A percentile compares a stretch with the other conserved stretches of the same genome.
Conservation (phyloP, 2,113 vertebrate genomes). For the Argyrosomus japonicus region DNA sequence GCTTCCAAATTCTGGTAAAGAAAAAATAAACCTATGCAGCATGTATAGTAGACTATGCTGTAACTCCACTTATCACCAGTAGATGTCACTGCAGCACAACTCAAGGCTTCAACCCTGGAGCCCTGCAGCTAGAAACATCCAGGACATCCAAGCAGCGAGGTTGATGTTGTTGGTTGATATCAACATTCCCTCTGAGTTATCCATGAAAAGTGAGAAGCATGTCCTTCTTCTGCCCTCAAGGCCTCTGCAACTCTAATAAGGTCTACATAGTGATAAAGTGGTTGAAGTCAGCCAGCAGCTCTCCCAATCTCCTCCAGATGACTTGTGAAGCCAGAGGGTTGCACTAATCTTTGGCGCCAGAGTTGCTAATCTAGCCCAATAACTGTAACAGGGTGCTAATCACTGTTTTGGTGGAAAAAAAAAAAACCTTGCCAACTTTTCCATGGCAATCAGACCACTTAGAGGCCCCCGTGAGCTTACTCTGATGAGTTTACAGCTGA, state of each 20-base stretch:
- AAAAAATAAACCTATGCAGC: background rate
- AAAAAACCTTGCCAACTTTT: constrained; percentile 40
- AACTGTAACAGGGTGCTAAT: constrained; percentile 65
- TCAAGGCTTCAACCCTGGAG: background rate
- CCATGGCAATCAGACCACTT: constrained; percentile 65
- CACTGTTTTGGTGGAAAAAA: constrained; percentile 49
- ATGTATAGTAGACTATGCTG: background rate
- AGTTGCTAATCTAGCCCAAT: constrained; percentile 60
- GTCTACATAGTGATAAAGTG: constrained; percentile 4
- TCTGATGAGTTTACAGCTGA: constrained; percentile 60
- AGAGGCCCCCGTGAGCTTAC: constrained; percentile 39
- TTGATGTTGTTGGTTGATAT: constrained; percentile 13
- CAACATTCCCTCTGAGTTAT: constrained; percentile 19
- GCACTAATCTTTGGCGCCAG: constrained; percentile 58
- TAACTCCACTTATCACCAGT: constrained; percentile 36
- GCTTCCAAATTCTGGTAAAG: background rate
- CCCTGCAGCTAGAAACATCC: background rate
- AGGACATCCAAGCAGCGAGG: background rate
- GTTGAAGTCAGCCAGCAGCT: constrained; percentile 28
- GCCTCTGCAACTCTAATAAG: background rate
- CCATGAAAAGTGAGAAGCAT: constrained; percentile 54
- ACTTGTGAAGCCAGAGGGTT: constrained; percentile 31
- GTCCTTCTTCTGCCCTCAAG: constrained; percentile 22
- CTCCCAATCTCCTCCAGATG: constrained; percentile 20
- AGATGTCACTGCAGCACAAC: constrained; percentile 65